Conservation (phyloP, 1,140 invertebrate species). For the Drosophila bocki region DNA sequence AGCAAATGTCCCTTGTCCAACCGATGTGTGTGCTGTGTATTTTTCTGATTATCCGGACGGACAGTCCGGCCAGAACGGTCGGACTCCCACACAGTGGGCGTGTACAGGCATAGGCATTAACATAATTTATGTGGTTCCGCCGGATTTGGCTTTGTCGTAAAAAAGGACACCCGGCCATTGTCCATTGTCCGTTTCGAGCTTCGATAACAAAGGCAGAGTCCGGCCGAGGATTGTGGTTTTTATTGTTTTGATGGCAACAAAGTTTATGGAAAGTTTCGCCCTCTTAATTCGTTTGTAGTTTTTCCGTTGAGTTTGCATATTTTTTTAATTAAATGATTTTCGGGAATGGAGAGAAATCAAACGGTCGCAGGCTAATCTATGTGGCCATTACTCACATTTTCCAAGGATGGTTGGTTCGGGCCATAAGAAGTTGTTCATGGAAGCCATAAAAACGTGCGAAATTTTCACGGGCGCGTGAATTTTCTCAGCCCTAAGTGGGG, state of each 20-base stretch:
- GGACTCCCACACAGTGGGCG: slow-evolving; percentile 69
- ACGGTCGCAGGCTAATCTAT: slow-evolving; percentile 68
- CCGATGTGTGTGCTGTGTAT: slow-evolving; percentile 72
- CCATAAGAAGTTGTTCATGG: slow-evolving; percentile 7
- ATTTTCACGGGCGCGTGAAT: slow-evolving; percentile 76
- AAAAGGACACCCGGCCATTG: slow-evolving; percentile 77
- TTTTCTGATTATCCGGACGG: slow-evolving; percentile 76
- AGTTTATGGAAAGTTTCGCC: slow-evolving; percentile 78
- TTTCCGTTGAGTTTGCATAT: slow-evolving; percentile 83
- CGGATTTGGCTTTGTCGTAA: slow-evolving; percentile 82
- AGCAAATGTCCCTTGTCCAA: slow-evolving; percentile 70
- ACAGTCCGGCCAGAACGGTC: slow-evolving; percentile 19
- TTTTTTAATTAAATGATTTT: slow-evolving; percentile 83
- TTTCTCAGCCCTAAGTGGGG: slow-evolving; percentile 65
- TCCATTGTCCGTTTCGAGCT: slow-evolving; percentile 79
- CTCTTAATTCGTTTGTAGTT: slow-evolving; percentile 74
- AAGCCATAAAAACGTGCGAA: slow-evolving; percentile 82
- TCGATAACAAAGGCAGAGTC: slow-evolving; percentile 72
- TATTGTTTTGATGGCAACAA: slow-evolving; percentile 84
- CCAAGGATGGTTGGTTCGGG: background rate
- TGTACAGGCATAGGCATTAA: slow-evolving; percentile 81
- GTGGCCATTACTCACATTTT: slow-evolving; percentile 56
- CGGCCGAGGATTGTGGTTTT: slow-evolving; percentile 72
- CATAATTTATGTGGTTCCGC: slow-evolving; percentile 85
- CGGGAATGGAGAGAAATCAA: slow-evolving; percentile 60